These are phyloP conservation scores for Serranus cabrilla DNA, from an alignment of 2,797 vertebrate species.

Conservation along the genomic window DNA sequence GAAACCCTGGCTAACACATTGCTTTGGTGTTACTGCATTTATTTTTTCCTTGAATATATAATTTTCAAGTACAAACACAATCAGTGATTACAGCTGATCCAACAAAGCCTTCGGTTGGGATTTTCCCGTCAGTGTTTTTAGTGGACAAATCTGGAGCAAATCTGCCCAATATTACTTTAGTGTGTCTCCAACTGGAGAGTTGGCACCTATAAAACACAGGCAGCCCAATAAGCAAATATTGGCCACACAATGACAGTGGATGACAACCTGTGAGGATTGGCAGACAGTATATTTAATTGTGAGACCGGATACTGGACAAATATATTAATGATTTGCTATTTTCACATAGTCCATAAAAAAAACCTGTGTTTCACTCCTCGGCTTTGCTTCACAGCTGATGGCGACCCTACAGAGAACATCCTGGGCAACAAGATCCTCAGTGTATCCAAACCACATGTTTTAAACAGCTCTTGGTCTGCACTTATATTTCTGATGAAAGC, in stretches of 20 bases:
- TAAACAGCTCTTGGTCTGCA: constrained; percentile 14
- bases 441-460: constrained; percentile 42
- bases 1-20: constrained; percentile 30
- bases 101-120: constrained; percentile 56
- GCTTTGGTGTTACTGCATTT: constrained; percentile 18
- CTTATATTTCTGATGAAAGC: constrained; percentile 8
- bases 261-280: constrained; percentile 51
- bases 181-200: constrained; percentile 60
- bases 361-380: constrained; percentile 17
- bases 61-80: constrained; percentile 53
- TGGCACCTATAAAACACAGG: constrained; percentile 37
- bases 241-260: constrained; percentile 45
- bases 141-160: constrained; percentile 56
- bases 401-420: constrained; percentile 34
- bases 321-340: constrained; percentile 57
- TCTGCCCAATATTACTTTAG: constrained; percentile 53
- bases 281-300: constrained; percentile 51
- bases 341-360: constrained; percentile 48
- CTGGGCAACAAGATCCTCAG: constrained; percentile 17
- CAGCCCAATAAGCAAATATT: constrained; percentile 55
- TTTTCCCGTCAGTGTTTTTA: constrained; percentile 47
- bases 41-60: constrained; percentile 38
- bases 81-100: constrained; percentile 59
- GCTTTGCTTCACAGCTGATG: constrained; percentile 44
- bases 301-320: constrained; percentile 45